Conservation (phyloP, 2,113 vertebrate species). For the human (Homo sapiens) region DNA sequence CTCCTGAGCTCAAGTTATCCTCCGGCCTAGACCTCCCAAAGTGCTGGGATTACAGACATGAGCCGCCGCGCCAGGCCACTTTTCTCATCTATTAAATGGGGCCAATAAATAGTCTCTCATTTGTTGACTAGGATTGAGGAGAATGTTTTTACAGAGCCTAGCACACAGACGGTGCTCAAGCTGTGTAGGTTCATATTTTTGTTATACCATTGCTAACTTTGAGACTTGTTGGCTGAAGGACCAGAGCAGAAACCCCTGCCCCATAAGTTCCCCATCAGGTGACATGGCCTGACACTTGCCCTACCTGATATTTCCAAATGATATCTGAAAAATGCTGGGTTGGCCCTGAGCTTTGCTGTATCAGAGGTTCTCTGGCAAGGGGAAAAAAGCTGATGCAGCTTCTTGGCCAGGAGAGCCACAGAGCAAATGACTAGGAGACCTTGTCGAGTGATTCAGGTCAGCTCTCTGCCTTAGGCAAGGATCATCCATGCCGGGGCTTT, state of each 20-base stretch:
- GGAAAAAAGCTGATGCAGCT: conserved; percentile 58
- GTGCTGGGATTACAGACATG: too few species aligned
- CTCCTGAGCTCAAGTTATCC: too few species aligned
- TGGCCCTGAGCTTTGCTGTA: conserved; percentile 43
- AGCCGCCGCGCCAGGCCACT: background rate
- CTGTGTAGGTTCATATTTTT: background rate
- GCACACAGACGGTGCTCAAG: background rate
- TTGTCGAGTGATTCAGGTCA: background rate
- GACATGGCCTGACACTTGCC: conserved; percentile 1
- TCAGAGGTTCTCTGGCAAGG: conserved; percentile 33
- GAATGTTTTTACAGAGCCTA: background rate
- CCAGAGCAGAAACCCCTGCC: conserved; percentile 1
- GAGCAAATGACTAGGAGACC: conserved; percentile 26
- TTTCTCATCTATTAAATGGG: conserved; percentile 28
- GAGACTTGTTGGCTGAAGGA: conserved; percentile 29
- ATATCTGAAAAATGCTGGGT: conserved; percentile 36
- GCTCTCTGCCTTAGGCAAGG: background rate
- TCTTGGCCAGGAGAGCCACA: conserved; percentile 25
- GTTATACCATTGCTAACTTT: background rate
- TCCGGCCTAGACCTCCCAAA: too few species aligned
- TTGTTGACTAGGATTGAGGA: background rate
- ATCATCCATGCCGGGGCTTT: background rate
- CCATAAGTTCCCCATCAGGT: conserved; percentile 16
- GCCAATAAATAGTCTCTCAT: background rate
- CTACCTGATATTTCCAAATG: background rate